Conservation (phyloP, 2,888 invertebrate genomes). For the Meteorus colon region DNA sequence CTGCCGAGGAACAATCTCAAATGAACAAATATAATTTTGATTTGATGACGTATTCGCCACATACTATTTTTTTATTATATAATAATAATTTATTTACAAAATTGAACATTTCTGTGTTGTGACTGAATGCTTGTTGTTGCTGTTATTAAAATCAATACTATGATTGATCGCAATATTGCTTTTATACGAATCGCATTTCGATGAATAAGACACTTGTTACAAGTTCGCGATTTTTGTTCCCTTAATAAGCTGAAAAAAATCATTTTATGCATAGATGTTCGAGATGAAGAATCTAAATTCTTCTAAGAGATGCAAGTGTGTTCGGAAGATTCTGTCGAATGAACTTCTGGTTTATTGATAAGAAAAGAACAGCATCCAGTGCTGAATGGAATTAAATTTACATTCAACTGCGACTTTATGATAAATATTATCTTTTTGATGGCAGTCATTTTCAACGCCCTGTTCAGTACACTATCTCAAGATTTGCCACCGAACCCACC, state of each 20-base stretch:
- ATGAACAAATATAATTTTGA: background rate
- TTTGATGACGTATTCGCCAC: background rate
- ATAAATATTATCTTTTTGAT: background rate
- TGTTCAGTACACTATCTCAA: constrained; percentile 56
- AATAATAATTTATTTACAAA: constrained; percentile 54
- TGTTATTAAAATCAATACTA: constrained; percentile 6
- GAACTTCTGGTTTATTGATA: background rate
- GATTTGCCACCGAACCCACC: constrained; percentile 77
- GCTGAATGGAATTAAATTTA: background rate
- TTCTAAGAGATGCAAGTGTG: background rate
- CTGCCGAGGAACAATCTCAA: background rate
- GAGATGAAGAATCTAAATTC: background rate
- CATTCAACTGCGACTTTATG: background rate
- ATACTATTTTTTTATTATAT: constrained; percentile 38
- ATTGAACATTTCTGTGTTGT: constrained; percentile 40
- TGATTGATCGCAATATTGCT: background rate
- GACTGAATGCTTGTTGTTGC: background rate
- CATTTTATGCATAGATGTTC: background rate
- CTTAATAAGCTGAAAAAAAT: background rate
- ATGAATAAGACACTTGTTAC: background rate
- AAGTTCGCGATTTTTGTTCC: background rate
- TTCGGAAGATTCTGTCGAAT: constrained; percentile 11
- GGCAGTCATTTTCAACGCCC: constrained; percentile 23
- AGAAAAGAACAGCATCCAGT: constrained; percentile 1
- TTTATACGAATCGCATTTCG: background rate